phyloP scores from a whole-genome alignment of 2,888 invertebrate genomes.

The Zygaena filipendulae region DNA sequence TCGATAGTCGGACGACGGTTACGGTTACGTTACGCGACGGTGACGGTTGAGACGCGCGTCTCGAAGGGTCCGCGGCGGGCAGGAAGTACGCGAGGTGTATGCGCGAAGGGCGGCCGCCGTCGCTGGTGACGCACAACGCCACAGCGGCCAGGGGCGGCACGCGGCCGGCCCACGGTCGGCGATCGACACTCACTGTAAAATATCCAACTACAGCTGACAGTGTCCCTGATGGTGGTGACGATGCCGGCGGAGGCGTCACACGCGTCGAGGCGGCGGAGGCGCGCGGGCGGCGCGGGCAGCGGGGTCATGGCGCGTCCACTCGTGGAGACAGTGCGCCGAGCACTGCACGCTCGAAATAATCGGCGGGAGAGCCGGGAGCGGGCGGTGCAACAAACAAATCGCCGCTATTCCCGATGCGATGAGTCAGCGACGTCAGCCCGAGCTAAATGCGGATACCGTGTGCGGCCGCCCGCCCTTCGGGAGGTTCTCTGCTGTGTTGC shows the following conservation, averaged over 20 bases:
- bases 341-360: conserved; percentile 58
- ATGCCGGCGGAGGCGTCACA: conserved; percentile 70
- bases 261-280: conserved; percentile 39
- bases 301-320: conserved; percentile 54
- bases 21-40: too few relatives aligned
- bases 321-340: conserved; percentile 47
- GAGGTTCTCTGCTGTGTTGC: conserved; percentile 59
- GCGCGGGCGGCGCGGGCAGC: conserved; percentile 49
- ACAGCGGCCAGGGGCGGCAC: conserved; percentile 13
- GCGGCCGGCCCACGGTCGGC: conserved; percentile 16
- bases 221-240: conserved; percentile 73
- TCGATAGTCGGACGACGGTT: too few relatives aligned
- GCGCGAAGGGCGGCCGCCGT: conserved; percentile 22
- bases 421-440: conserved; percentile 62
- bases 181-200: conserved; percentile 74
- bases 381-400: conserved; percentile 65
- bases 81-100: conserved; percentile 20
- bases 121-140: conserved; percentile 20
- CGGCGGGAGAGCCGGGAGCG: conserved; percentile 57
- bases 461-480: conserved; percentile 60
- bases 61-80: conserved; percentile 16
- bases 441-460: conserved; percentile 65
- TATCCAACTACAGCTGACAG: conserved; percentile 79
- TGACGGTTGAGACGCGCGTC: too few relatives aligned
- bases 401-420: conserved; percentile 60